Base-by-base conservation (phyloP, 2,888 invertebrate genomes). In the Uropetala carovei region DNA sequence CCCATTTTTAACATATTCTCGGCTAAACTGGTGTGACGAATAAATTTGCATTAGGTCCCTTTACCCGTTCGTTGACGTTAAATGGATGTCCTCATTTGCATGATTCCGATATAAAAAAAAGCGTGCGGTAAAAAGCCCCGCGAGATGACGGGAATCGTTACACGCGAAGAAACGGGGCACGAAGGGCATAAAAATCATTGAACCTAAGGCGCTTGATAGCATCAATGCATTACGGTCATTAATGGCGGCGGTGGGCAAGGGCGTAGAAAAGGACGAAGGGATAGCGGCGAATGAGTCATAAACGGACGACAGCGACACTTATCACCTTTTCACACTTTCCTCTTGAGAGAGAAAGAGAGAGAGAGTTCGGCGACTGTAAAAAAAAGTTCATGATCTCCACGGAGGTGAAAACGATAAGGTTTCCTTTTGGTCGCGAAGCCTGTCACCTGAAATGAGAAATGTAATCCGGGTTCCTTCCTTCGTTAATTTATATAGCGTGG, bases 1-100 rank as follows among this genome's bases (percentile, higher is more conserved):
- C 60, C 75, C 75, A 75, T 22, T 22, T n/a, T 22, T 43, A 43
- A 43, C 43, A 43, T 3, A 43, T 43, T 43, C 43, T n/a, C 22
- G 68, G 22, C 0, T n/a, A n/a, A 68, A n/a, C 43, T 1, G 43
- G 43, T 43, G 43, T 43, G 43, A 43, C 75, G 75, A 75, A 75
- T 75, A 75, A 75, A 75, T 75, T 75, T 22, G 22, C 75, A 75
- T 75, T 75, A 75, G 27, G 75, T 22, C 75, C 43, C 43, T 43
- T 43, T 43, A 43, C 43, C 43, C 22, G 27, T 75, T 75, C 27
- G 75, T 75, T 75, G 22, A 75, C 75, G 75, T 75, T 22, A 75
- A 75, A 75, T 75, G 75, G 75, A 75, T 75, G 75, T 75, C 75
- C 75, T 75, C 75, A 75, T 75, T 75, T 75, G 75, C 75, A 75